Conservation (phyloP, 1,140 invertebrate species). For the Anastrepha ludens region DNA sequence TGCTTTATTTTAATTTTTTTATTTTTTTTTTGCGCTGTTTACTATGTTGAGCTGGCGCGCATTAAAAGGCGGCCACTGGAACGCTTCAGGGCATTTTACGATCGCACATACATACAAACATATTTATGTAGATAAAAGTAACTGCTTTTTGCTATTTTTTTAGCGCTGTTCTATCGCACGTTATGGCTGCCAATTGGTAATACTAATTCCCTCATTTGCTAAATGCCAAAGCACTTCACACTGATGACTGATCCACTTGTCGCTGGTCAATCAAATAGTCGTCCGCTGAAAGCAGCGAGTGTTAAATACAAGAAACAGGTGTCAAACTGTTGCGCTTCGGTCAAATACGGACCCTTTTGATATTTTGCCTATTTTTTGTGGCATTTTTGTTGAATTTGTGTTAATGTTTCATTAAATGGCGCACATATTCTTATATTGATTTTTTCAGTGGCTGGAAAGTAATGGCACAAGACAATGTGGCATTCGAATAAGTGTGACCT, state of each 20-base stretch:
- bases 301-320: background rate
- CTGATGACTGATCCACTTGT: background rate
- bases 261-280: background rate
- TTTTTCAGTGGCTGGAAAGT: background rate
- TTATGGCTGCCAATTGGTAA: background rate
- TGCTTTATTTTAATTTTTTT: background rate
- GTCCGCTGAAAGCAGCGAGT: background rate
- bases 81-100: background rate
- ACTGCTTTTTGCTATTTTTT: background rate
- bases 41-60: background rate
- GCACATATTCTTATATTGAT: background rate
- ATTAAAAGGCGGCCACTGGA: slow-evolving; percentile 31
- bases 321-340: slow-evolving; percentile 25
- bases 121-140: background rate
- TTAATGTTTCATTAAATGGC: background rate
- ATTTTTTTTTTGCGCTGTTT: background rate
- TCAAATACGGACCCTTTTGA: background rate
- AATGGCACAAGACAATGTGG: background rate
- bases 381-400: background rate
- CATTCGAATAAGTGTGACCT: too few relatives aligned
- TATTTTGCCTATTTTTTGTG: background rate
- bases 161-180: background rate
- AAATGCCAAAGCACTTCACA: background rate
- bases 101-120: background rate
- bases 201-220: background rate